These are phyloP conservation scores for Hephaestus fuliginosus DNA, from an alignment of 2,797 vertebrate species.

Conservation along the genomic window DNA sequence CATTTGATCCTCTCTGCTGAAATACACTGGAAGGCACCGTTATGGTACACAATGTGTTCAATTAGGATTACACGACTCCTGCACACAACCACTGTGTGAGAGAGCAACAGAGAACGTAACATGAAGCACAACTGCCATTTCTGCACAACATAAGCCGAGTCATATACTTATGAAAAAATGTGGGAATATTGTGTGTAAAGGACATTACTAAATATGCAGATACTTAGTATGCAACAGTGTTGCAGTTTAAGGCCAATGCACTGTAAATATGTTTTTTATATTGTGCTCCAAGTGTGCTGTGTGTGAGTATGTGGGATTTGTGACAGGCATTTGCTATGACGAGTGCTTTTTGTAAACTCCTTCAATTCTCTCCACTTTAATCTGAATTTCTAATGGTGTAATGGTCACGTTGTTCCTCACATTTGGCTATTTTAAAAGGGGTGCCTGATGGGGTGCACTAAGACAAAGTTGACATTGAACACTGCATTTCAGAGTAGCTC, in stretches of 20 bases:
- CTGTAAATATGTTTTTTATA: background rate
- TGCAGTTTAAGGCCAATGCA: background rate
- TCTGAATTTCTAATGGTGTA: background rate
- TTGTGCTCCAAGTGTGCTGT: background rate
- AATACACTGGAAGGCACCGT: constrained; percentile 13
- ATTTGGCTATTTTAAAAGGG: background rate
- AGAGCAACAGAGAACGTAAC: constrained; percentile 16
- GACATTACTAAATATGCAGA: background rate
- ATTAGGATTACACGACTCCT: constrained; percentile 25
- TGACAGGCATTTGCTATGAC: background rate
- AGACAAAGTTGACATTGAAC: background rate
- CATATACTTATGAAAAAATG: background rate
- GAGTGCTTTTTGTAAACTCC: background rate
- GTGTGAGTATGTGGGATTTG: background rate
- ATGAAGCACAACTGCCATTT: background rate
- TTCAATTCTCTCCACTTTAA: background rate
- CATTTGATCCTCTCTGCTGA: constrained; percentile 39
- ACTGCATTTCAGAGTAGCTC: background rate
- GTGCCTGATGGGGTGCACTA: background rate
- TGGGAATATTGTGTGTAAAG: background rate
- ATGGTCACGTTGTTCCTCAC: background rate
- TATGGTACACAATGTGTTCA: constrained; percentile 1
- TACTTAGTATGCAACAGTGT: background rate
- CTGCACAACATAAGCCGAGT: background rate
- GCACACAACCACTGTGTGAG: background rate